Base-by-base conservation (phyloP, 2,113 vertebrate species). In the Cranoglanis bouderius region DNA sequence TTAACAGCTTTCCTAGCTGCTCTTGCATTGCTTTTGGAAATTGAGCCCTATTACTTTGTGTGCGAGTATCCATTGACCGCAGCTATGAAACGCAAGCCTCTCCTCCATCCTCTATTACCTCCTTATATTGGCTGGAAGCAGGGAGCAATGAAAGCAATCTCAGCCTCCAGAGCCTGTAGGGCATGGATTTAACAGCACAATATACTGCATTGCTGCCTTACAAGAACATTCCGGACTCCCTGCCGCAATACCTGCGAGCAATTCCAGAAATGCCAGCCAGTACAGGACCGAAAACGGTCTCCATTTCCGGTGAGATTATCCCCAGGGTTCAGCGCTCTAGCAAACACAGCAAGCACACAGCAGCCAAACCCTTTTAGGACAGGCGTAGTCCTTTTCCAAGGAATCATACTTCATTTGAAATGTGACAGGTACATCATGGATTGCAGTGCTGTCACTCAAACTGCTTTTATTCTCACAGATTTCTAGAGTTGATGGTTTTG, bases 121-220 rank as follows among this genome's bases (percentile, higher is more conserved):
- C 74, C 83, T 65, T 85, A 89, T 89, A 85, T 89, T 89, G 88
- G 83, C 83, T 85, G 74, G 59, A 89, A 89, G 70, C 74, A 77
- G 83, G 63, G 83, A 85, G 88, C 88, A 85, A 85, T 85, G 88
- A 89, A 89, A 85, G 88, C 83, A 85, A 89, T 89, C 75, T 89
- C 59, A 84, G 83, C 74, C 59, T 85, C 74, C 83, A n/a, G 74
- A 80, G 57, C 88, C 74, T 65, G 32, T n/a, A 49, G 88, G 83
- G 83, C 88, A 81, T 40, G 61, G 83, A 85, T 89, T 85, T 89
- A 80, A 89, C 83, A 89, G 84, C 83, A 85, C 88, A 89, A 85
- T 85, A 80, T 78, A 55, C 61, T 13, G 75, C 61, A 57, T 14
- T 85, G 88, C 88, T 81, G 88, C 46, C 88, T 84, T 43, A 67